Conservation (phyloP, 2,797 vertebrate genomes). For the Lepilemur septentrionalis region DNA sequence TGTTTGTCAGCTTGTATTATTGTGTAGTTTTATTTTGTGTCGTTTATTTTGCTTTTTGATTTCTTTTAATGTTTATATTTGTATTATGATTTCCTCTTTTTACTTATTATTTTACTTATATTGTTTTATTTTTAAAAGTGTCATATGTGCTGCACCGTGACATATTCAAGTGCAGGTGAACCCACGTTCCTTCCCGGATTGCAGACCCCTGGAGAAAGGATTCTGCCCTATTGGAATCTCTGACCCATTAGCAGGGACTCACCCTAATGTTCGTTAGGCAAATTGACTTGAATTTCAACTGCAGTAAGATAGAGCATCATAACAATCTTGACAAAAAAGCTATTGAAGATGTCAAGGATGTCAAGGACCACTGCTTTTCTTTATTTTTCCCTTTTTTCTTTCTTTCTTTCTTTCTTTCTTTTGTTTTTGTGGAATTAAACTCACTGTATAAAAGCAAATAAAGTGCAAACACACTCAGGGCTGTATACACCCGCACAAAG, state of each 20-base stretch:
- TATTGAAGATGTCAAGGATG: constrained; percentile 56
- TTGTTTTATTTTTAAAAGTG: neutral
- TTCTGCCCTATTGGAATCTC: neutral
- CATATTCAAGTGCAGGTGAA: neutral
- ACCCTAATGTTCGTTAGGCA: neutral
- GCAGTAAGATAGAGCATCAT: neutral
- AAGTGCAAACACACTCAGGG: neutral
- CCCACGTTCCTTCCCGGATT: accelerated
- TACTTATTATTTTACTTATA: neutral
- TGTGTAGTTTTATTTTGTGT: neutral
- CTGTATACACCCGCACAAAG: constrained; percentile 39
- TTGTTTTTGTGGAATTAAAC: constrained; percentile 22
- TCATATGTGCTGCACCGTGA: neutral
- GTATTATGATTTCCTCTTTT: neutral
- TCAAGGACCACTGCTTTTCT: neutral
- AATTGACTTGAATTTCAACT: neutral
- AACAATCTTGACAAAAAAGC: constrained; percentile 7
- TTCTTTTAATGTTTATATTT: neutral
- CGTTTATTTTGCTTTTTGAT: neutral
- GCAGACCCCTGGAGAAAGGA: neutral
- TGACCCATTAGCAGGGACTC: neutral
- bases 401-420: neutral
- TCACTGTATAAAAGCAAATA: constrained; percentile 51
- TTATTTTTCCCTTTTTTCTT: neutral
- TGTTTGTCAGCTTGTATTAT: neutral